Conservation (phyloP, 2,113 vertebrate genomes). For the Melanerpes formicivorus region DNA sequence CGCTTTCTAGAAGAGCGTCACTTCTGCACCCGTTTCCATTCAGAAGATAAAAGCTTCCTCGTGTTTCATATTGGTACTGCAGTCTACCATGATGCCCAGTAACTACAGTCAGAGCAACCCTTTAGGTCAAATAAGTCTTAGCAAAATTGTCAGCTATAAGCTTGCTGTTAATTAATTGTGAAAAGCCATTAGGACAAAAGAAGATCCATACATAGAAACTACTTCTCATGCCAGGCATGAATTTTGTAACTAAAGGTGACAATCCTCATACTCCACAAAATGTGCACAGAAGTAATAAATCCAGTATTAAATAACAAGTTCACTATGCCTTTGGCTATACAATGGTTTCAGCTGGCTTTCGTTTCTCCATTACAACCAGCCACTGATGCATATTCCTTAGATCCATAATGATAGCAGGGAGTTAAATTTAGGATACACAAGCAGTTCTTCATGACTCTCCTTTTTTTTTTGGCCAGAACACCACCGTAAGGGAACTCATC, state of each 20-base stretch:
- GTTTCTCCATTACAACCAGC: background rate
- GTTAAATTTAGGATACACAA: background rate
- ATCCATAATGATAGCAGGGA: background rate
- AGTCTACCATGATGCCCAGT: background rate
- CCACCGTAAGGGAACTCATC: background rate
- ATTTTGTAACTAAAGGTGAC: background rate
- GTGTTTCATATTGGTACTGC: background rate
- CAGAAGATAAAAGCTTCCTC: background rate
- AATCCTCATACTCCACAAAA: background rate
- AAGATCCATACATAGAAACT: background rate
- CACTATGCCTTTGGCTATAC: background rate
- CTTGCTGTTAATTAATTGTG: background rate
- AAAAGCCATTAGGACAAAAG: background rate
- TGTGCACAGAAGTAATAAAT: conserved; percentile 35
- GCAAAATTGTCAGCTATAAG: background rate
- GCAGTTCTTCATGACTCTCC: background rate
- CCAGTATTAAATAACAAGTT: conserved; percentile 49
- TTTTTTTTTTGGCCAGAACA: conserved; percentile 17
- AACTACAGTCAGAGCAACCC: background rate
- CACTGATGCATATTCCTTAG: background rate
- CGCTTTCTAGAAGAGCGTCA: background rate
- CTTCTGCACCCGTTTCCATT: background rate
- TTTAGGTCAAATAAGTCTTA: background rate
- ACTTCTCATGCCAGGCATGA: background rate
- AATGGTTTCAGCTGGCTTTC: background rate